Evolutionary conservation across 2,113 vertebrate species (phyloP).

Genomic region (Crotalus tigris): DNA sequence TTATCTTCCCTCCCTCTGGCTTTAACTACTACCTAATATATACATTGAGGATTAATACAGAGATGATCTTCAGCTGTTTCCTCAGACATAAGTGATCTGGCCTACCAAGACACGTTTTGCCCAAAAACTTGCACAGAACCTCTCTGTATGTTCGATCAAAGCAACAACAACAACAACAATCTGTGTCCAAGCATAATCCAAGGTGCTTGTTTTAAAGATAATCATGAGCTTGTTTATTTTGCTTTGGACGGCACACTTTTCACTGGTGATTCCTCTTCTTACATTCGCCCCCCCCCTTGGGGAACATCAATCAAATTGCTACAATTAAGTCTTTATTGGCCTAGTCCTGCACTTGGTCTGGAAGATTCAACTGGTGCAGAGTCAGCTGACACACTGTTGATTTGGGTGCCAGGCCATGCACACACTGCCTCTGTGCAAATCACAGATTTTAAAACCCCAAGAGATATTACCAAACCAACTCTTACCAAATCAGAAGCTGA

Average conservation of each 20-base stretch:
- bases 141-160: background rate
- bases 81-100: conserved; percentile 29
- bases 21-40: conserved; percentile 61
- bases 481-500: background rate
- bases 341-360: background rate
- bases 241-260: background rate
- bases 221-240: background rate
- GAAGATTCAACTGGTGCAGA: background rate
- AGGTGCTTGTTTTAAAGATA: background rate
- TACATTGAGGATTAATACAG: conserved; percentile 59
- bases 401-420: background rate
- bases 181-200: background rate
- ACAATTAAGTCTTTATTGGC: background rate
- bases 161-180: background rate
- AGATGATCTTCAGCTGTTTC: conserved; percentile 59
- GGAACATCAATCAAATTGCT: background rate
- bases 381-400: background rate
- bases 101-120: background rate
- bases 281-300: background rate
- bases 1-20: conserved; percentile 50
- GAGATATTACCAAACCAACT: background rate
- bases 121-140: background rate
- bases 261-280: background rate
- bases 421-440: background rate
- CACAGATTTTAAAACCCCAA: background rate